Evolutionary conservation across 2,888 invertebrate species (phyloP).

Genomic region (Seladonia tumulorum): DNA sequence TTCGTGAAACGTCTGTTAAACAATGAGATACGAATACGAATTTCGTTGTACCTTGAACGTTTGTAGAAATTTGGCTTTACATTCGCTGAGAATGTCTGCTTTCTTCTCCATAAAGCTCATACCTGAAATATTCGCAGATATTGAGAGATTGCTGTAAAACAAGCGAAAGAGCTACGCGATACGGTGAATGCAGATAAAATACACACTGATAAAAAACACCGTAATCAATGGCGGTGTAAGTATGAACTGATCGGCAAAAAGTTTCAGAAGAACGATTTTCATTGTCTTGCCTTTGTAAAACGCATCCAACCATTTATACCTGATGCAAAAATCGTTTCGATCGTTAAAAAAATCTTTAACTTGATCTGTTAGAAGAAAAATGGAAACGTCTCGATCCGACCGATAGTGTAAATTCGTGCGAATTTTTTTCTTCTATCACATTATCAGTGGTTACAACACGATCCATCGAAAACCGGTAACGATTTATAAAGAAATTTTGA

Average conservation of each 20-base stretch:
- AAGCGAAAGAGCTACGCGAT: neutral
- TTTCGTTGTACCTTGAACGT: constrained; percentile 85
- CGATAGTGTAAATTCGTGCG: neutral
- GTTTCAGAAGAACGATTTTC: constrained; percentile 88
- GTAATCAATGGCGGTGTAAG: constrained; percentile 90
- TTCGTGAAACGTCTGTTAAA: neutral
- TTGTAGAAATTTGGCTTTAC: constrained; percentile 89
- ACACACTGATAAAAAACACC: constrained; percentile 90
- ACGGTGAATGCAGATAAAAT: constrained; percentile 30
- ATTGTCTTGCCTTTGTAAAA: constrained; percentile 88
- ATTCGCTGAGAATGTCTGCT: constrained; percentile 89
- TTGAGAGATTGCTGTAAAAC: neutral
- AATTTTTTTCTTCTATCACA: neutral
- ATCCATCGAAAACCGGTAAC: neutral
- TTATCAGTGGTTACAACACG: neutral
- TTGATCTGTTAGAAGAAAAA: neutral
- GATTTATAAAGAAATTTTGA: constrained; percentile 23
- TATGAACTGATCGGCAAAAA: constrained; percentile 90
- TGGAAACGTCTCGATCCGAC: neutral
- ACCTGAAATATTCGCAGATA: constrained; percentile 84
- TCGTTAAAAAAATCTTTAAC: neutral
- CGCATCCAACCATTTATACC: constrained; percentile 92
- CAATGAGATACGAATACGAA: constrained; percentile 7
- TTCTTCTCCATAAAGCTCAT: constrained; percentile 91
- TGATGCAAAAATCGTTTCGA: constrained; percentile 76